Evolutionary conservation across 2,797 vertebrate genomes (phyloP).

Genomic region (Danio albolineatus): DNA sequence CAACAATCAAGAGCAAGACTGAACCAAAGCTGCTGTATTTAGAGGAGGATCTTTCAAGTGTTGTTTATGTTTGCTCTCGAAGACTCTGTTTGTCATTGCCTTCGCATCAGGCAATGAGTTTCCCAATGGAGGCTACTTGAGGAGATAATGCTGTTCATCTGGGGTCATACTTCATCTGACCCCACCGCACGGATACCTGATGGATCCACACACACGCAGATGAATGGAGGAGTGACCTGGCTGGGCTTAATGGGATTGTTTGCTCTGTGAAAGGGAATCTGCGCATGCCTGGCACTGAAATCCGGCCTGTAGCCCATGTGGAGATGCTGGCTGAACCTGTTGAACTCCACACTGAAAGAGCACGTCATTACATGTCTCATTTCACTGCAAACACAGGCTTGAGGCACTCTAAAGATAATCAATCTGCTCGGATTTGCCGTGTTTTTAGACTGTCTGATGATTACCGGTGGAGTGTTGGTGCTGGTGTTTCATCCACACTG

Average conservation of each 20-base stretch:
- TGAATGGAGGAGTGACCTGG: constrained; percentile 27
- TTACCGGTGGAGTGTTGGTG: constrained; percentile 27
- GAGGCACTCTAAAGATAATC: constrained; percentile 30
- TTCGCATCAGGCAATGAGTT: constrained; percentile 33
- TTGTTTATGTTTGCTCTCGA: neutral
- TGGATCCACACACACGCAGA: neutral
- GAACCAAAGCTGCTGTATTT: neutral
- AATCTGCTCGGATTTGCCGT: constrained; percentile 38
- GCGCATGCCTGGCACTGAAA: constrained; percentile 36
- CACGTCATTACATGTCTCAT: constrained; percentile 31
- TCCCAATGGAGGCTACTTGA: constrained; percentile 10
- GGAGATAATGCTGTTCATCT: neutral
- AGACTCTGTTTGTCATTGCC: neutral
- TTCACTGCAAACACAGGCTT: constrained; percentile 11
- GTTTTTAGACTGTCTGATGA: constrained; percentile 52
- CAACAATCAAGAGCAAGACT: neutral
- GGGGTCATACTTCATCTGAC: constrained; percentile 11
- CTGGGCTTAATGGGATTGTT: constrained; percentile 33
- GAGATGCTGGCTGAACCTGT: constrained; percentile 71
- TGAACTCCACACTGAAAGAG: constrained; percentile 58
- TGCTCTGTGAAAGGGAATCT: constrained; percentile 61
- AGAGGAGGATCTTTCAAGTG: neutral
- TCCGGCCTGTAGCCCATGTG: constrained; percentile 61
- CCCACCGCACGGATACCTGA: neutral
- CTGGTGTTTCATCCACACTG: neutral